Evolutionary conservation across 1,140 invertebrate genomes (phyloP), one percentile per base, ranked within the genome.

Genomic region (Formica exsecta): DNA sequence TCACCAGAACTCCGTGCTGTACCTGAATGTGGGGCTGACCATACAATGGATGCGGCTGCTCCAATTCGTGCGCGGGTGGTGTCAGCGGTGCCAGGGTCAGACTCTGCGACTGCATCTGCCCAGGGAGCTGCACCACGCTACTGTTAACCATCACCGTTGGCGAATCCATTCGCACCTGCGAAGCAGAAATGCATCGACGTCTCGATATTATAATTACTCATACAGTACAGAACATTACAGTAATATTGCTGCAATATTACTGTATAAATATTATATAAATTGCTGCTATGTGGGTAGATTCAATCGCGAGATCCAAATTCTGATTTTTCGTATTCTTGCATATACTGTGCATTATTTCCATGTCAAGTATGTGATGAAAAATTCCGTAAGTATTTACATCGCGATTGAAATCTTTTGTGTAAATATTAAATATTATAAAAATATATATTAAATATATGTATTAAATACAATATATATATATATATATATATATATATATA

Each of bases 1-100:
- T 93, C 13, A 95, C 93, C 74, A 94, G 81, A n/a, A 93, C 93
- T 1, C 93, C 92, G 76, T 93, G 93, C 38, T 93, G 93, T 44
- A 93, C 93, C 75, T 94, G 93, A 48, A 94, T 94, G 44, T 93
- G 92, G 3, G 94, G 94, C 85, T 95, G 93, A 48, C 94, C 94
- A 76, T 95, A 93, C 7, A 94, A 64, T 0, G 94, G 94, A 93
- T 96, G 95, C 9, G 95, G 94, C 64, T 96, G 96, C 76, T 95
- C 94, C 25, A 96, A 88, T 54, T 96, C 96, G 89, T 96, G 95
- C 7, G 96, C 95, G 25, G 96, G 95, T 11, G 97, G 96, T 19
- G 96, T 96, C 29, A 97, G 87, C 5, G 96, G 95, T 16, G 96
- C 96, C 68, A 96, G 89, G 2, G 92, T 88, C 3, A 95, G 36